A percentile compares a stretch with the other conserved stretches of the same genome.
These are phyloP conservation scores for Orientallactaga sibirica DNA, from an alignment of 2,797 vertebrate genomes.

Conservation along the genomic window DNA sequence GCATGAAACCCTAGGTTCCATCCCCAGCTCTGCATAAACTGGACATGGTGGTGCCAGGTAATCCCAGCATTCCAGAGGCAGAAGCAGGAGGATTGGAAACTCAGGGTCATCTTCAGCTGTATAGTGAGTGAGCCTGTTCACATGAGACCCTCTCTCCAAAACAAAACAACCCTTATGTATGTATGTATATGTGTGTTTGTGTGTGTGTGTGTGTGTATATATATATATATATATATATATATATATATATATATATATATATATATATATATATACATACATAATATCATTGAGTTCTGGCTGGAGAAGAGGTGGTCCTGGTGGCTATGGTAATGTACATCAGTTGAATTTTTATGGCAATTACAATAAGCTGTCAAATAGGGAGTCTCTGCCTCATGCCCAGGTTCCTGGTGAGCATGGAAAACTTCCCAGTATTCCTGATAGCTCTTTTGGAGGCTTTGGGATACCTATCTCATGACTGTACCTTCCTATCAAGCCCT, in stretches of 20 bases:
- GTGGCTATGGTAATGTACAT: neutral
- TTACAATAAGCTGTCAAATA: neutral
- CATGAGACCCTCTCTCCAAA: neutral
- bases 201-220: too few relatives aligned
- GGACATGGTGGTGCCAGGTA: neutral
- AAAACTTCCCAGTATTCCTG: neutral
- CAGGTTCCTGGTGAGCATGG: neutral
- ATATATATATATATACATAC: too few relatives aligned
- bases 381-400: neutral
- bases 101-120: neutral
- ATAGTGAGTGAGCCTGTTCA: neutral
- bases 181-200: too few relatives aligned
- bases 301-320: neutral
- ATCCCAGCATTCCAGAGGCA: neutral
- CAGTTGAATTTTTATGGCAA: neutral
- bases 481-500: neutral
- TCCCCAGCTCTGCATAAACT: too few relatives aligned
- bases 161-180: neutral
- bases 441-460: neutral
- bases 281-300: neutral
- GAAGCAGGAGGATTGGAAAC: neutral
- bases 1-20: neutral
- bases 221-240: neutral
- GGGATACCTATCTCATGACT: neutral
- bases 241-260: too few relatives aligned